These are phyloP conservation scores for Rallus crepitans DNA, from an alignment of 2,797 vertebrate species.

Conservation along the genomic window DNA sequence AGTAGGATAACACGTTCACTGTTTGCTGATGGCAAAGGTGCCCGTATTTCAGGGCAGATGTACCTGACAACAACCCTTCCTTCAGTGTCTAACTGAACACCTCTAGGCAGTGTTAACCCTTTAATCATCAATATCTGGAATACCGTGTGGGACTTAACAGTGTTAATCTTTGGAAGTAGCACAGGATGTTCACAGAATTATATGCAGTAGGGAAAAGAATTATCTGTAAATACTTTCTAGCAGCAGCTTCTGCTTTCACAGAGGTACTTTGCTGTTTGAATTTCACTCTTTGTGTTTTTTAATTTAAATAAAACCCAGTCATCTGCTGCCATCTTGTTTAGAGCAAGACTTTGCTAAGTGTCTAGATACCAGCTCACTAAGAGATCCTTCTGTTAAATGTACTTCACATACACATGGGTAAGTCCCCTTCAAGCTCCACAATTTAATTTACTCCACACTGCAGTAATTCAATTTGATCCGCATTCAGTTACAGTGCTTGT, in stretches of 20 bases:
- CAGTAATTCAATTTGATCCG: slow-evolving; percentile 17
- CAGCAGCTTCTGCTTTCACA: not conserved
- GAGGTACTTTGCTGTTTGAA: not conserved
- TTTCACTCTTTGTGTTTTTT: slow-evolving; percentile 11
- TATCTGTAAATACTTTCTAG: not conserved
- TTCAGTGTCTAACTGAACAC: not conserved
- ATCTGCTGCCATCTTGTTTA: slow-evolving; percentile 12
- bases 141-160: not conserved
- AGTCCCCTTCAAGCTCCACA: not conserved
- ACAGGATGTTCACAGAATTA: not conserved
- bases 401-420: not conserved
- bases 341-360: not conserved
- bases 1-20: not conserved
- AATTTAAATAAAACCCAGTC: not conserved
- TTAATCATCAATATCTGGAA: not conserved
- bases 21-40: not conserved
- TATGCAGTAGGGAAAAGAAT: not conserved
- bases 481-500: not conserved
- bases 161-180: not conserved
- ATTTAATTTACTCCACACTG: slow-evolving; percentile 45
- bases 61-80: not conserved
- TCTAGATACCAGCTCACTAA: not conserved
- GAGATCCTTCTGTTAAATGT: not conserved
- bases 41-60: not conserved
- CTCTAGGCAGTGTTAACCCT: not conserved